phyloP scores from a whole-genome alignment of 1,140 invertebrate species.

The Sesamia nonagrioides region DNA sequence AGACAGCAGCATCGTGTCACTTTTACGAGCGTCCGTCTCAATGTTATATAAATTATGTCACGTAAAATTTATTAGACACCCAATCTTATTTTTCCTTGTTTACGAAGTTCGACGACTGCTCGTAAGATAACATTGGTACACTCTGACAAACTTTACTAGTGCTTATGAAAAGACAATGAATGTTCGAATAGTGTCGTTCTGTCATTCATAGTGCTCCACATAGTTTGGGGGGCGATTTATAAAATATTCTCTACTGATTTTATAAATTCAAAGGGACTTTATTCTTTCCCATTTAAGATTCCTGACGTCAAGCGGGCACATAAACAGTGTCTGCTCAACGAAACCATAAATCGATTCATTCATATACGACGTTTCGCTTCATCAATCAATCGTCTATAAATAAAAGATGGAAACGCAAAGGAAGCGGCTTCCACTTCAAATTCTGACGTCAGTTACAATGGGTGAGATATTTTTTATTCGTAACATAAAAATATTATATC shows the following conservation, averaged over 20 bases:
- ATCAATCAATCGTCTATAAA: constrained; percentile 84
- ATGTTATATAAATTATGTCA: constrained; percentile 42
- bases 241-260: constrained; percentile 41
- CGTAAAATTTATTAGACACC: constrained; percentile 40
- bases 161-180: constrained; percentile 19
- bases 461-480: constrained; percentile 43
- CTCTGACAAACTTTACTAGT: constrained; percentile 4
- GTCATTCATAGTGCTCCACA: constrained; percentile 30
- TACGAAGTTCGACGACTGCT: constrained; percentile 33
- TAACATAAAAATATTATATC: constrained; percentile 40
- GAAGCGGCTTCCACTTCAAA: constrained; percentile 71
- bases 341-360: constrained; percentile 85
- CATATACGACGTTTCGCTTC: constrained; percentile 78
- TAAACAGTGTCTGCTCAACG: constrained; percentile 77
- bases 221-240: not conserved
- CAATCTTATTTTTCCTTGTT: constrained; percentile 35
- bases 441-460: constrained; percentile 78
- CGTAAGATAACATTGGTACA: constrained; percentile 8
- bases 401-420: constrained; percentile 79
- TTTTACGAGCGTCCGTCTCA: constrained; percentile 24
- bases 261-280: constrained; percentile 62
- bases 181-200: not conserved
- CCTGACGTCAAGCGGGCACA: constrained; percentile 79
- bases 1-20: constrained; percentile 26
- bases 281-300: constrained; percentile 73